These are phyloP conservation scores for Pipistrellus kuhlii DNA, from an alignment of 2,797 vertebrate species.

Conservation along the genomic window DNA sequence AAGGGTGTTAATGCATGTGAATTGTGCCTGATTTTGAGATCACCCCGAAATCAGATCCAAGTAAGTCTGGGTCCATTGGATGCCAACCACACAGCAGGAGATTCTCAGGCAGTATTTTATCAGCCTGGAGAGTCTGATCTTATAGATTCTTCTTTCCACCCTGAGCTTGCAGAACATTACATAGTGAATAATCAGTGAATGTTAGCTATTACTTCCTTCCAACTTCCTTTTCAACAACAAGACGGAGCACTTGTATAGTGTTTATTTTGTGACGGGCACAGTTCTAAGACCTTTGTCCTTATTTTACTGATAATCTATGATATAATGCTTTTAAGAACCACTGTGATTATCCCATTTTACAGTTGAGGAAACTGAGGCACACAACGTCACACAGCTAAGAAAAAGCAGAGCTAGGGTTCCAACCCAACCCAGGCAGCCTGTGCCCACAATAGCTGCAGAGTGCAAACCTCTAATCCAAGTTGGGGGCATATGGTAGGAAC, in stretches of 20 bases:
- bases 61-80: neutral
- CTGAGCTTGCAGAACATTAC: neutral
- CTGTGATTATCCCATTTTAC: neutral
- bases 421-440: neutral
- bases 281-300: neutral
- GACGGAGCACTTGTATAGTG: neutral
- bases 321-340: neutral
- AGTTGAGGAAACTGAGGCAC: neutral
- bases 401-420: neutral
- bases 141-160: neutral
- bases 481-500: neutral
- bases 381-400: neutral
- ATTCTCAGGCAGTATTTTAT: neutral
- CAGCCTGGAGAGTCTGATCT: neutral
- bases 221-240: neutral
- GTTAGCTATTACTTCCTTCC: neutral
- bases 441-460: neutral
- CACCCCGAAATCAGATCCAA: neutral
- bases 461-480: neutral
- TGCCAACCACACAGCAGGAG: neutral
- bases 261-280: neutral
- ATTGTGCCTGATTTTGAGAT: neutral
- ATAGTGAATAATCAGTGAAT: neutral
- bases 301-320: neutral
- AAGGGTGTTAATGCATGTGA: neutral